These are phyloP conservation scores for Drosophila kanekoi DNA, from an alignment of 2,888 invertebrate species.

Conservation along the genomic window DNA sequence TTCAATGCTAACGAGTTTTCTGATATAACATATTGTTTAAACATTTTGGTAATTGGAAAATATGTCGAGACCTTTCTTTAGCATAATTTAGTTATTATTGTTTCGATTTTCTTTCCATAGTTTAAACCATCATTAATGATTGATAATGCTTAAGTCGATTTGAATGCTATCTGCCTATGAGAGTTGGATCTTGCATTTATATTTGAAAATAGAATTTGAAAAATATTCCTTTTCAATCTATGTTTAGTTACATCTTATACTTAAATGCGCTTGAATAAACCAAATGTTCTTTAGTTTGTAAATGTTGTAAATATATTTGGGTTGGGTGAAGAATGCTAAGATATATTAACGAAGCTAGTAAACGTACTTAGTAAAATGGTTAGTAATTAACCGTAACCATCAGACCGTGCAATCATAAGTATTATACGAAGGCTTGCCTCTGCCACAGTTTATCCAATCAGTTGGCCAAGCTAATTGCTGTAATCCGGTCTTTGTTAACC, in stretches of 20 bases:
- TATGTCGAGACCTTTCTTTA: neutral
- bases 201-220: no score
- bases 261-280: no score
- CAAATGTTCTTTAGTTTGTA: no score
- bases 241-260: no score
- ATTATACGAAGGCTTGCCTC: conserved; percentile 1
- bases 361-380: neutral
- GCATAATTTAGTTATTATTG: neutral
- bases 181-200: no score
- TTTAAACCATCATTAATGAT: neutral
- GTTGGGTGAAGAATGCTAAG: no score
- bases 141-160: neutral
- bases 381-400: conserved; percentile 8
- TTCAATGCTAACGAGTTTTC: neutral
- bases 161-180: neutral
- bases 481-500: conserved; percentile 39
- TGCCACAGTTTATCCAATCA: conserved; percentile 25
- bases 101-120: neutral
- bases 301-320: no score
- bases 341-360: no score
- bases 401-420: conserved; percentile 2
- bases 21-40: neutral
- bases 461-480: conserved; percentile 59
- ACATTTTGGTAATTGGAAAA: neutral
- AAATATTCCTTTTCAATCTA: no score